Base-by-base conservation (phyloP, 2,113 vertebrate genomes). In the Sebastes schlegelii region DNA sequence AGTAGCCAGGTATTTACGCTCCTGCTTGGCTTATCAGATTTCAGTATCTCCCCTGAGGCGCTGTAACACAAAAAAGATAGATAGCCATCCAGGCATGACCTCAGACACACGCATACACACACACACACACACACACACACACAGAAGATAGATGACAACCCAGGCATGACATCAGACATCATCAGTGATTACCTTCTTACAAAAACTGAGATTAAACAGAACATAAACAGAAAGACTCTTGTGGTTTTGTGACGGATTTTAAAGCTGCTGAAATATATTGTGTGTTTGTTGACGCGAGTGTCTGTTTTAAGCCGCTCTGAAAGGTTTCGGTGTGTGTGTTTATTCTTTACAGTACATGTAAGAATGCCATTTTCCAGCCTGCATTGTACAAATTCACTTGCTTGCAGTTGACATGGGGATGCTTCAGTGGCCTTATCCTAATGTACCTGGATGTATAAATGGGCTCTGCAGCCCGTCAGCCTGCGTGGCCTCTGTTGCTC, bases 81-180 rank as follows among this genome's bases (percentile, higher is more conserved):
- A 95, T 95, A 91, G 86, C 78, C 87, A 94, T 92, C 92, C 85
- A 93, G 88, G 91, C 89, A 93, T 94, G 94, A 94, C 93, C 93
- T 94, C 83, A 93, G 74, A 89, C 84, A 92, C 51, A 90, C 80
- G 86, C 89, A 85, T 74, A 81, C 26, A 1, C 42, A 2, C 66
- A 43, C 64, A 42, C 34, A 81, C 7, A 43, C 40, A 42, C 61
- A 42, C 57, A 34, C 58, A 17, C 26, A 1, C 64, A 55, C 23
- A 43, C 9, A 42, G 64, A 19, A 77, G 58, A 84, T 71, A 34
- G 71, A 79, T 84, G 48, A 85, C 74, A 87, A 91, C 19, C 42
- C 57, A 19, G 75, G 65, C 71, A 64, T 79, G 83, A 89, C 23
- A 42, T 86, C 85, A 90, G 63, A 73, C 64, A 84, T 75, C 72